Evolutionary conservation across 1,140 invertebrate species (phyloP), one percentile per base, ranked within the genome.

Genomic region (Bombus cullumanus): DNA sequence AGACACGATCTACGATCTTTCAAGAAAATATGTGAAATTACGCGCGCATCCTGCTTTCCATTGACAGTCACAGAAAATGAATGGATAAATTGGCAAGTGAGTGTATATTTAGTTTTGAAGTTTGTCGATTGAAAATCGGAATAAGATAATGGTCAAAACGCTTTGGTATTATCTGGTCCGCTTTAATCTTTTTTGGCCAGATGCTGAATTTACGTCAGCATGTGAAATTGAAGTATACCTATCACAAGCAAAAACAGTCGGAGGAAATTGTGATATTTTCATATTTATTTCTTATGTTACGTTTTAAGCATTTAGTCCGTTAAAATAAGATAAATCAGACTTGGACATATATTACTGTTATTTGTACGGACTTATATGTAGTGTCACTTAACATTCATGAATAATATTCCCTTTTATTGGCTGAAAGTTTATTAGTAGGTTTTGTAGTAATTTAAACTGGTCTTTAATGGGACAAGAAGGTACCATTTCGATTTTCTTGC

Each of bases 1-100:
- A 72, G 62, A 71, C 43, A n/a, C 31, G 64, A 78, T 84, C 78
- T 85, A 37, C 13, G 41, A 77, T 89, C 82, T 85, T 74, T 37
- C 22, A 69, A 57, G 47, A 75, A 78, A 71, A 68, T 71, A 39
- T 28, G 31, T 28, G 69, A 79, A 83, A 85, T 85, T 78, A 88
- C 34, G 34, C 25, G 74, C 59, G 59, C 37, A 34, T 15, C 15
- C 15, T 34, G 15, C n/a, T 31, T 15, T n/a, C 64, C 64, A 18
- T 34, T n/a, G 64, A 18, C n/a, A 75, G 57, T 85, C 66, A 41
- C 28, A 41, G 75, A 73, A 82, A 86, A 62, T 39, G 18, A 77
- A 57, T 59, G 34, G 15, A 47, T 41, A 25, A 13, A 59, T 18
- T 8, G n/a, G 10, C n/a, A 66, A 34, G 15, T 5, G 18, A 34